phyloP scores from a whole-genome alignment of 2,888 invertebrate species.

The Synergus gifuensis region DNA sequence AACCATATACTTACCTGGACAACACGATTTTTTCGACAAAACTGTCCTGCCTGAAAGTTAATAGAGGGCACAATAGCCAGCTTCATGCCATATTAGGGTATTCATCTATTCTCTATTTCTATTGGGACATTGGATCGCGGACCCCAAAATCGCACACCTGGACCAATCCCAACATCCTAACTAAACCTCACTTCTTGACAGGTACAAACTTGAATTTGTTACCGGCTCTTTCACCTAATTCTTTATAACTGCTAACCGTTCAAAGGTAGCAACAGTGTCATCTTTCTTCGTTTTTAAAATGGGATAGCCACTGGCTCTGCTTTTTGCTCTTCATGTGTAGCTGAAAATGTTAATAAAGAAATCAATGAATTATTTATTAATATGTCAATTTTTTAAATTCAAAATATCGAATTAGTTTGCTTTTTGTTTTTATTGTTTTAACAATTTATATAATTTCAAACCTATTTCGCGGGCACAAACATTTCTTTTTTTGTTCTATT shows the following conservation, averaged over 20 bases:
- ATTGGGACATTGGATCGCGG: conserved; percentile 20
- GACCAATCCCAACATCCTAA: conserved; percentile 33
- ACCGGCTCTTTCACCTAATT: conserved; percentile 48
- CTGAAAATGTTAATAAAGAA: too few relatives aligned
- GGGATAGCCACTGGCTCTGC: neutral
- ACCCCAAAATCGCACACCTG: conserved; percentile 33
- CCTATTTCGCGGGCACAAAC: too few relatives aligned
- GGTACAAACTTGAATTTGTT: conserved; percentile 53
- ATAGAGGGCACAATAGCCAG: conserved; percentile 14
- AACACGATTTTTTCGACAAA: conserved; percentile 23
- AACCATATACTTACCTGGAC: conserved; percentile 35
- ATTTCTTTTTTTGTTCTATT: too few relatives aligned
- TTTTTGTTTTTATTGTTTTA: too few relatives aligned
- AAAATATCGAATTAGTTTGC: too few relatives aligned
- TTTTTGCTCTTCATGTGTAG: neutral
- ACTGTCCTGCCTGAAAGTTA: conserved; percentile 39
- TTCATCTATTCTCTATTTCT: conserved; percentile 18
- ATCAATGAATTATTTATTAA: too few relatives aligned
- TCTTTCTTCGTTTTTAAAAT: conserved; percentile 21
- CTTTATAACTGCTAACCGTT: neutral
- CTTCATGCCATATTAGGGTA: conserved; percentile 20
- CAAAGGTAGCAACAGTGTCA: conserved; percentile 20
- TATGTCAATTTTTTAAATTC: too few relatives aligned
- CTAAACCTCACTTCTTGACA: conserved; percentile 45
- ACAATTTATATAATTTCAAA: too few relatives aligned